These are phyloP conservation scores for Leucozona laternaria DNA, from an alignment of 2,888 invertebrate genomes.

Conservation along the genomic window DNA sequence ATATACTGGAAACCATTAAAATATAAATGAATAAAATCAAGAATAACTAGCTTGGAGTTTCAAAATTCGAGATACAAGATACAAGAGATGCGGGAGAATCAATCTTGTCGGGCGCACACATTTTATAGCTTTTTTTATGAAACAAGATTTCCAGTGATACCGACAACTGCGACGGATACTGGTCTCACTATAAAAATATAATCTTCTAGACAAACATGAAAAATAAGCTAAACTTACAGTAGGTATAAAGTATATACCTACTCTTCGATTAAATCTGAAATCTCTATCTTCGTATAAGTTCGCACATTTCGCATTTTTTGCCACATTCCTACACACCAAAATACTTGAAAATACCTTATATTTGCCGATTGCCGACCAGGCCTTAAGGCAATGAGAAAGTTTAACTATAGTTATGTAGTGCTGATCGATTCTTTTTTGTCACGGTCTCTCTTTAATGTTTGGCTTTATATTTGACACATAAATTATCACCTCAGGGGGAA, in stretches of 20 bases:
- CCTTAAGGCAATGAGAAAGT: conserved; percentile 33
- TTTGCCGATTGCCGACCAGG: neutral
- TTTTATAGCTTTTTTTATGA: neutral
- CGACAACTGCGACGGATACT: neutral
- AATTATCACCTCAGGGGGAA: conserved; percentile 36
- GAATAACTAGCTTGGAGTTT: no score
- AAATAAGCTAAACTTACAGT: neutral
- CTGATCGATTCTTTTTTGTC: conserved; percentile 7
- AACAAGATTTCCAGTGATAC: neutral
- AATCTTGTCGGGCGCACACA: no score
- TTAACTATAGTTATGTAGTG: neutral
- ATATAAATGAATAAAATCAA: no score
- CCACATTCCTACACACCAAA: neutral
- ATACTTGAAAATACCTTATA: neutral
- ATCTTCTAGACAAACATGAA: neutral
- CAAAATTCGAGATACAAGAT: no score
- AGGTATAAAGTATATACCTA: neutral
- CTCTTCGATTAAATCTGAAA: neutral
- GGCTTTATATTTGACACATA: conserved; percentile 24
- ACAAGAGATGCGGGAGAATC: no score
- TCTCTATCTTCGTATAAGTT: neutral
- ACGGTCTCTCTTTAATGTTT: conserved; percentile 36
- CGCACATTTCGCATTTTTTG: conserved; percentile 11
- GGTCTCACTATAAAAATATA: conserved; percentile 4
- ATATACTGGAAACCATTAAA: no score